These are phyloP conservation scores for Laticauda laticaudata DNA, from an alignment of 2,113 vertebrate species.

Conservation along the genomic window DNA sequence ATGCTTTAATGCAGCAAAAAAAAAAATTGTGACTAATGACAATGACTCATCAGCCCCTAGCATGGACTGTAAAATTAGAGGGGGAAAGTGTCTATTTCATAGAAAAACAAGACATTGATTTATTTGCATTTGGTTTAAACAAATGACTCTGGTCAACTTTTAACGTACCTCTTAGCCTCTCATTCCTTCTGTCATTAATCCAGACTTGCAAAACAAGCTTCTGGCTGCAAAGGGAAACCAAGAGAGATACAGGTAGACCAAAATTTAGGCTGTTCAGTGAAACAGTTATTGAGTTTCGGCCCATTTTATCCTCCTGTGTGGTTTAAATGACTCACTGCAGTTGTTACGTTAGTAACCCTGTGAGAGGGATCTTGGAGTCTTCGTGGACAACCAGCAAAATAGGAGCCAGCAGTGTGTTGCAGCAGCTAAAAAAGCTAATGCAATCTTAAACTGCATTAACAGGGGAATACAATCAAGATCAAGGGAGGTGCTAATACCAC, in stretches of 20 bases:
- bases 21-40: neutral
- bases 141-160: neutral
- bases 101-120: neutral
- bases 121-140: neutral
- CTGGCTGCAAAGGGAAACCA: neutral
- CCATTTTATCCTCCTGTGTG: too few species aligned
- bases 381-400: too few species aligned
- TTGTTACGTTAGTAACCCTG: too few species aligned
- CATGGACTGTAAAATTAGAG: neutral
- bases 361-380: too few species aligned
- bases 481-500: too few species aligned
- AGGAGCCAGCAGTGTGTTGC: too few species aligned
- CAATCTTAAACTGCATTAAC: too few species aligned
- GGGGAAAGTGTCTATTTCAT: neutral
- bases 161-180: neutral
- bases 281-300: neutral
- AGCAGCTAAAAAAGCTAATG: too few species aligned
- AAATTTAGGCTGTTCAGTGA: neutral
- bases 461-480: too few species aligned
- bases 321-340: too few species aligned
- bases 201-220: neutral
- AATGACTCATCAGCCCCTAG: neutral
- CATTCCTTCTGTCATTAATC: neutral
- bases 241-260: neutral
- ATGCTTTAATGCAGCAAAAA: neutral